Evolutionary conservation across 1,140 invertebrate genomes (phyloP).

Genomic region (Cherax destructor): DNA sequence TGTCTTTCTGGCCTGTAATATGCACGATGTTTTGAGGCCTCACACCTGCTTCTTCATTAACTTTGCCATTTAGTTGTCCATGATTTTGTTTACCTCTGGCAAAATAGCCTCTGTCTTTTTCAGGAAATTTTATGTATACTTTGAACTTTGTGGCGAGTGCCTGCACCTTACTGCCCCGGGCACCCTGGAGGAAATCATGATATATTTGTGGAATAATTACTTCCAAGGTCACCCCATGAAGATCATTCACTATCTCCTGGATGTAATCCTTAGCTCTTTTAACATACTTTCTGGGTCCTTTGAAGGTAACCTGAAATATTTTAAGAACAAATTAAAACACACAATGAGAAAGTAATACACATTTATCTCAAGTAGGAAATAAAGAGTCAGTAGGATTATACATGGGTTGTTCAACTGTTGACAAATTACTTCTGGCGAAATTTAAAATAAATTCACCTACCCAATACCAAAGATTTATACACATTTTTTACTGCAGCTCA

Average conservation of each 20-base stretch:
- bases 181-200: conserved; percentile 88
- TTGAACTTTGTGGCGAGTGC: conserved; percentile 87
- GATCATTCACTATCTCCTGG: conserved; percentile 88
- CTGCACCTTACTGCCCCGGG: conserved; percentile 86
- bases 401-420: too few relatives aligned
- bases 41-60: conserved; percentile 73
- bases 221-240: conserved; percentile 87
- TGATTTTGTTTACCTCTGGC: conserved; percentile 73
- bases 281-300: conserved; percentile 87
- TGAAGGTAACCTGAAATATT: conserved; percentile 74
- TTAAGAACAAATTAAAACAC: background rate
- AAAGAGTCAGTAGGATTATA: background rate
- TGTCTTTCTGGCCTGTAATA: conserved; percentile 89
- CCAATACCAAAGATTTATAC: too few relatives aligned
- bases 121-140: conserved; percentile 95
- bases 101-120: conserved; percentile 79
- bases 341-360: too few relatives aligned
- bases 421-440: too few relatives aligned
- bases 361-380: background rate
- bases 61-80: conserved; percentile 67
- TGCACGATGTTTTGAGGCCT: conserved; percentile 85
- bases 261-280: conserved; percentile 90
- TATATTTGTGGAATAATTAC: conserved; percentile 90
- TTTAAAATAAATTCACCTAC: too few relatives aligned
- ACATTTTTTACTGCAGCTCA: too few relatives aligned